These are phyloP conservation scores for Mus spretus DNA, from an alignment of 2,797 vertebrate genomes.

Conservation along the genomic window DNA sequence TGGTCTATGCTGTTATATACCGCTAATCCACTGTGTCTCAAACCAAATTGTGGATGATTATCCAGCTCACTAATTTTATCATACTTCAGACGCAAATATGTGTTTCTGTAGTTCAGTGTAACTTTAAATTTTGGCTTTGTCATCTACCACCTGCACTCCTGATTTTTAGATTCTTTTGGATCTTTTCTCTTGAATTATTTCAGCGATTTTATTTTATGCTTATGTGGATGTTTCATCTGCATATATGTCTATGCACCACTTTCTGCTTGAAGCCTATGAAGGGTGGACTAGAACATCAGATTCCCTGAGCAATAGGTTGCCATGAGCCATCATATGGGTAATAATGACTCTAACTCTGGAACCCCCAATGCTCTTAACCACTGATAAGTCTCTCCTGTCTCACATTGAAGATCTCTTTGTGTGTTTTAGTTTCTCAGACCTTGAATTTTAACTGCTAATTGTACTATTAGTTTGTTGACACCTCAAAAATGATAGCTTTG, in stretches of 20 bases:
- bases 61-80: neutral
- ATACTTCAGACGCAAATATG: neutral
- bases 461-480: neutral
- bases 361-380: neutral
- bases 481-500: neutral
- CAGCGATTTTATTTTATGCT: neutral
- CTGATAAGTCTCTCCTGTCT: too few species aligned
- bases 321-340: neutral
- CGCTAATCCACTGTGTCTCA: neutral
- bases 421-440: neutral
- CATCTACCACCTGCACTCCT: neutral
- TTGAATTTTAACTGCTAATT: neutral
- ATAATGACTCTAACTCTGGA: neutral
- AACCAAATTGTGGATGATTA: neutral
- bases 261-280: neutral
- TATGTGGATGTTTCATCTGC: neutral
- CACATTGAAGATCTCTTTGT: too few species aligned
- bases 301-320: too few species aligned
- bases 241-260: too few species aligned
- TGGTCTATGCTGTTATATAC: neutral
- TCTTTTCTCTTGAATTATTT: neutral
- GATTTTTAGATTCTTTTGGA: neutral
- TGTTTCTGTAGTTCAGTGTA: neutral
- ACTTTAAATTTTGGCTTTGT: neutral
- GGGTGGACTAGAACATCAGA: too few species aligned